A percentile compares a stretch with the other conserved stretches of the same genome.
Conservation (phyloP, 2,888 invertebrate species). For the Melieria omissa region DNA sequence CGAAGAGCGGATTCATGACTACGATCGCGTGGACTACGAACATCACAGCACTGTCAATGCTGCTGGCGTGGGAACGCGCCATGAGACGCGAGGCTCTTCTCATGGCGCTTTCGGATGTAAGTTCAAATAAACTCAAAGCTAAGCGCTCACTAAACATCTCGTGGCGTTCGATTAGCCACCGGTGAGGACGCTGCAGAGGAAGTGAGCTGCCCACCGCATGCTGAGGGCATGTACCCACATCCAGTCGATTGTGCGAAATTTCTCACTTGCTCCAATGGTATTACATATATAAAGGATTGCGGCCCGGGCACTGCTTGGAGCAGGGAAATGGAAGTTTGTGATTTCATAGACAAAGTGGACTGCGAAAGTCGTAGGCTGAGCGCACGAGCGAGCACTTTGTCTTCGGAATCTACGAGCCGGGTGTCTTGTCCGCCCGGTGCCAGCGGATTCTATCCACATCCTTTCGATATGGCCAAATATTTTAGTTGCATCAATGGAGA, state of each 20-base stretch:
- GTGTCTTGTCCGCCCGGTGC: constrained; percentile 66
- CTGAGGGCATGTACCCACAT: constrained; percentile 70
- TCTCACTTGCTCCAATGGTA: constrained; percentile 71
- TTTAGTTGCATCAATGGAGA: constrained; percentile 72
- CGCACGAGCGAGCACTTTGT: too few relatives aligned
- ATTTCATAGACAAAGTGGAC: constrained; percentile 70
- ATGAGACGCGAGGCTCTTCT: not conserved
- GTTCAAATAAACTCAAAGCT: not conserved
- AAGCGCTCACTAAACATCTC: too few relatives aligned
- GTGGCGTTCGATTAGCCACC: not conserved
- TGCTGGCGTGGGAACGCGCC: too few relatives aligned
- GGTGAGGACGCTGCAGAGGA: not conserved
- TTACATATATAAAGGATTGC: constrained; percentile 70
- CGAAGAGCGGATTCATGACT: constrained; percentile 68
- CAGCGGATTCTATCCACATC: constrained; percentile 71
- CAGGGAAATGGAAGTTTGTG: constrained; percentile 69
- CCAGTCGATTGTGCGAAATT: constrained; percentile 72
- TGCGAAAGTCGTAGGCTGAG: constrained; percentile 52
- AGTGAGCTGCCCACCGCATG: constrained; percentile 66
- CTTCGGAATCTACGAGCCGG: constrained; percentile 7
- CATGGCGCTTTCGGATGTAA: constrained; percentile 8
- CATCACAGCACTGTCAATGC: too few relatives aligned
- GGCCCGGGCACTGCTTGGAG: constrained; percentile 73
- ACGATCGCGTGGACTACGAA: constrained; percentile 36
- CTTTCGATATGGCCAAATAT: constrained; percentile 72